Conservation (phyloP, 1,140 invertebrate species). For the Meteorus sp. region DNA sequence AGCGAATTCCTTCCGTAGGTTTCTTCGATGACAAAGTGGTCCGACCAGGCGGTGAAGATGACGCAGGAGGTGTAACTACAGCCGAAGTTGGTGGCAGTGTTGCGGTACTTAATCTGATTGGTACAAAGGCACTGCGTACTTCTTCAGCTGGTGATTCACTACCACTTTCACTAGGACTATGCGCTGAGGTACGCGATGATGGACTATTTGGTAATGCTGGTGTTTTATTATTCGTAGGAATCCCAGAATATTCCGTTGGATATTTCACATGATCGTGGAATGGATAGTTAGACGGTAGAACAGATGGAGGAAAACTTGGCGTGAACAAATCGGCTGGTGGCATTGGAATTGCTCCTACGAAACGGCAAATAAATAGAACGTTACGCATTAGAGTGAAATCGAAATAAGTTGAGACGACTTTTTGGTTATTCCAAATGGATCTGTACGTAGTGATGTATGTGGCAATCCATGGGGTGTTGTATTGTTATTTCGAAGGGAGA, state of each 20-base stretch:
- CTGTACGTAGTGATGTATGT: no score
- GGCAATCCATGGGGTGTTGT: no score
- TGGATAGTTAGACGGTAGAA: slow-evolving; percentile 43
- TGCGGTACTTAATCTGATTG: slow-evolving; percentile 53
- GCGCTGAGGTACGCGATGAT: slow-evolving; percentile 39
- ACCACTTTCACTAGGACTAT: slow-evolving; percentile 56
- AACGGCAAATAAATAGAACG: slow-evolving; percentile 28
- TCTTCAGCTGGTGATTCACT: slow-evolving; percentile 63
- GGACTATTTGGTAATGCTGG: slow-evolving; percentile 34
- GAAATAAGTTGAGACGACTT: not conserved
- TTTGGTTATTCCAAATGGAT: slow-evolving; percentile 29
- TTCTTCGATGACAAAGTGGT: slow-evolving; percentile 34
- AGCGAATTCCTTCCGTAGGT: slow-evolving; percentile 41
- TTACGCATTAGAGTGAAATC: slow-evolving; percentile 31
- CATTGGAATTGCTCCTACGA: slow-evolving; percentile 50
- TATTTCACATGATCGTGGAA: slow-evolving; percentile 47
- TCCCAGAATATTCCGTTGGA: slow-evolving; percentile 38
- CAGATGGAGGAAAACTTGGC: slow-evolving; percentile 42
- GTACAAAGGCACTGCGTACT: slow-evolving; percentile 73
- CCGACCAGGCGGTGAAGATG: slow-evolving; percentile 61
- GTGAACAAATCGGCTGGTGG: slow-evolving; percentile 46
- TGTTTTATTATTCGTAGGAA: slow-evolving; percentile 38
- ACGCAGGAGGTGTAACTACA: slow-evolving; percentile 57
- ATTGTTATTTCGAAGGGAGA: no score
- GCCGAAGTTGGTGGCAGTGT: slow-evolving; percentile 39